Evolutionary conservation across 1,140 invertebrate species (phyloP).

Genomic region (Cyclargus thomasi): DNA sequence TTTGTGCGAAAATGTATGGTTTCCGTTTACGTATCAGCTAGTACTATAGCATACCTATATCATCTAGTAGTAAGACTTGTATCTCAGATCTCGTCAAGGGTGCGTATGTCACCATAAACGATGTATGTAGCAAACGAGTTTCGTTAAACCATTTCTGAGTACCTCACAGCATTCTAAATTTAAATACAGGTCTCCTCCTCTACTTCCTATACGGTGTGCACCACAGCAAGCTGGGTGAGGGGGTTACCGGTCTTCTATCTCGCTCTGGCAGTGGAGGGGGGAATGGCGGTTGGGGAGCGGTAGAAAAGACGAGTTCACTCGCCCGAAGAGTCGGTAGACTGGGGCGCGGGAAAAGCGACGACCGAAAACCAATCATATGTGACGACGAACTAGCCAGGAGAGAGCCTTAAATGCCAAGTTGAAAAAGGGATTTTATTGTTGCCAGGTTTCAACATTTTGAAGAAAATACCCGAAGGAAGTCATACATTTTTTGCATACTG

Average conservation of each 20-base stretch:
- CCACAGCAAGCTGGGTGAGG: constrained; percentile 88
- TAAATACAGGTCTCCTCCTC: constrained; percentile 86
- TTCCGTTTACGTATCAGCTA: no score
- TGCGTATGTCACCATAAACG: no score
- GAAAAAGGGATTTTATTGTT: neutral
- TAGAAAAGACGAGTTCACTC: constrained; percentile 59
- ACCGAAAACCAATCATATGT: constrained; percentile 63
- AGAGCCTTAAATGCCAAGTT: constrained; percentile 53
- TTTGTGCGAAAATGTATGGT: no score
- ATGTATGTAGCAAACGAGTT: no score
- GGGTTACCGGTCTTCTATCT: constrained; percentile 58
- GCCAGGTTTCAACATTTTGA: no score
- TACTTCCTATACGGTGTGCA: constrained; percentile 94
- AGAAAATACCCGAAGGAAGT: no score
- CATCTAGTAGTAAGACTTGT: no score
- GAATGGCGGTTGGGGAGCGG: constrained; percentile 53
- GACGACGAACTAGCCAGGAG: constrained; percentile 60
- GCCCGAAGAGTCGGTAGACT: constrained; percentile 51
- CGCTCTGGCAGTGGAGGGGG: constrained; percentile 52
- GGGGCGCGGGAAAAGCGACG: constrained; percentile 58
- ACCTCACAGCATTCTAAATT: constrained; percentile 27
- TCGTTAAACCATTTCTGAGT: constrained; percentile 81
- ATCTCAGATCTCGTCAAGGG: no score
- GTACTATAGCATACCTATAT: no score
- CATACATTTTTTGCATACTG: no score